These are phyloP conservation scores for Ganaspis brasiliensis DNA, from an alignment of 2,888 invertebrate species.

Conservation along the genomic window DNA sequence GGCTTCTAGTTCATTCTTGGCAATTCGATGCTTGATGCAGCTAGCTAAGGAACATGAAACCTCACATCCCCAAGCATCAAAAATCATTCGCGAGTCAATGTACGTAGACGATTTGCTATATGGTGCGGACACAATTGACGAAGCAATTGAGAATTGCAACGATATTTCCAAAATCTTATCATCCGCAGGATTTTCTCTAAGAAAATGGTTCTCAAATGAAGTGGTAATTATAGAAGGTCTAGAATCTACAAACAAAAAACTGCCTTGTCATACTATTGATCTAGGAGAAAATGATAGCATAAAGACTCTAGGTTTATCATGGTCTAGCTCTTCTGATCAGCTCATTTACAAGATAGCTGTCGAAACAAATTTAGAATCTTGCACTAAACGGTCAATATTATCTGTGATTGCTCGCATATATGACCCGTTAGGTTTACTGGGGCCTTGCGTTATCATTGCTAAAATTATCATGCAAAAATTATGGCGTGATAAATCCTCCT, in stretches of 20 bases:
- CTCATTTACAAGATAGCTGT: conserved; percentile 29
- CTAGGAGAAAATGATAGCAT: background rate
- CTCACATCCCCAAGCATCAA: conserved; percentile 51
- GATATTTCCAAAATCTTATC: conserved; percentile 50
- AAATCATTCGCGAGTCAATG: conserved; percentile 51
- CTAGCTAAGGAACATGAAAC: conserved; percentile 55
- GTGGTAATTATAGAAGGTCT: conserved; percentile 8
- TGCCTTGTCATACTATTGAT: background rate
- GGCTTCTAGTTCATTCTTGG: conserved; percentile 61
- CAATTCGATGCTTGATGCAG: conserved; percentile 59
- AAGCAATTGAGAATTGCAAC: conserved; percentile 51
- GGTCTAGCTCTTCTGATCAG: conserved; percentile 47
- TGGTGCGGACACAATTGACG: conserved; percentile 53
- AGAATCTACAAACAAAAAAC: background rate
- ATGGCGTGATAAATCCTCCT: conserved; percentile 36
- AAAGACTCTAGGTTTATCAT: conserved; percentile 49
- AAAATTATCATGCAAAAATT: conserved; percentile 14
- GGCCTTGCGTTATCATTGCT: conserved; percentile 48
- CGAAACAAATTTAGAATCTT: background rate
- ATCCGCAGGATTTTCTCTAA: conserved; percentile 31
- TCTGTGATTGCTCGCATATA: conserved; percentile 60
- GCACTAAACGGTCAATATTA: conserved; percentile 46
- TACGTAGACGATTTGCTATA: conserved; percentile 68
- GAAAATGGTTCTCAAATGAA: conserved; percentile 57
- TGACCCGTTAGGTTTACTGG: conserved; percentile 63